Evolutionary conservation across 2,888 invertebrate genomes (phyloP).

Genomic region (Drosophila anceps): DNA sequence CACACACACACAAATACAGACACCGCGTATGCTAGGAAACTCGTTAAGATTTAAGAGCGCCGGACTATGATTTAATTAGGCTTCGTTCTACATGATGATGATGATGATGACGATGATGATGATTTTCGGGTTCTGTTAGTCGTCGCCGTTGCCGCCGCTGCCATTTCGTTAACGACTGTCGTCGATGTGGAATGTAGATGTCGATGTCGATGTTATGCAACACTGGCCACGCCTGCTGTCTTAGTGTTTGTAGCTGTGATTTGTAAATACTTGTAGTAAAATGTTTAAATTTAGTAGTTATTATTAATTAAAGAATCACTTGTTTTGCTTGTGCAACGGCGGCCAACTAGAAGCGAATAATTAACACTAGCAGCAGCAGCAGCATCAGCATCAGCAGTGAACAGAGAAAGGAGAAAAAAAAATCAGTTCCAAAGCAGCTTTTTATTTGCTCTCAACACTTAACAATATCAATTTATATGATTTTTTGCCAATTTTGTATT

Average conservation of each 20-base stretch:
- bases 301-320: conserved; percentile 60
- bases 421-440: conserved; percentile 61
- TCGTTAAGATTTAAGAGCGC: conserved; percentile 14
- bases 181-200: neutral
- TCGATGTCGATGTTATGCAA: conserved; percentile 56
- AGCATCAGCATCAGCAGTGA: conserved; percentile 12
- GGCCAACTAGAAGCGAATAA: conserved; percentile 25
- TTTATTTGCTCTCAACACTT: conserved; percentile 44
- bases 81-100: conserved; percentile 8
- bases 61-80: conserved; percentile 49
- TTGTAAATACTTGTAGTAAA: conserved; percentile 75
- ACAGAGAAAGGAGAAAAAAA: neutral
- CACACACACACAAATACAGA: conserved; percentile 7
- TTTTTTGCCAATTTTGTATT: conserved; percentile 74
- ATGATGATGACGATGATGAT: neutral
- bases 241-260: conserved; percentile 78
- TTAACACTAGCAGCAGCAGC: conserved; percentile 11
- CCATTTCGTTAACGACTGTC: conserved; percentile 19
- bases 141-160: conserved; percentile 26
- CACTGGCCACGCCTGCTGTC: conserved; percentile 53
- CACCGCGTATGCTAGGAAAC: conserved; percentile 8
- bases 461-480: conserved; percentile 19
- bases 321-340: conserved; percentile 52
- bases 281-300: conserved; percentile 79
- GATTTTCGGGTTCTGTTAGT: conserved; percentile 27